A percentile compares a stretch with the other conserved stretches of the same genome.
phyloP scores from a whole-genome alignment of 2,797 vertebrate species.

The Sebastes nivosus region DNA sequence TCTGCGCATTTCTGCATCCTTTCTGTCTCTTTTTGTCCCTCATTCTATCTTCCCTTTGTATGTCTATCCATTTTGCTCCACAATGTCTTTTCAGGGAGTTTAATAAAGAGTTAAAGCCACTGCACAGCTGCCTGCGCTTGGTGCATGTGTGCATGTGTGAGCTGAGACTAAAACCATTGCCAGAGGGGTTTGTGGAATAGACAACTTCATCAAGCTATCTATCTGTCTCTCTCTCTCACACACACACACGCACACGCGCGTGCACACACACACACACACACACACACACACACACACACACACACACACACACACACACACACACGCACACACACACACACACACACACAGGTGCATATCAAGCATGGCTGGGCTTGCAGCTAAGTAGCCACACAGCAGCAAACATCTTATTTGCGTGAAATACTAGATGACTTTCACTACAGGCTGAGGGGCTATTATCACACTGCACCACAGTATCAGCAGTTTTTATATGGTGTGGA shows the following conservation, averaged over 20 bases:
- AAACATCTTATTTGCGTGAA: constrained; percentile 64
- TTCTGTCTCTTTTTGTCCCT: neutral
- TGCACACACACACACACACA: neutral
- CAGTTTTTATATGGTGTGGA: constrained; percentile 22
- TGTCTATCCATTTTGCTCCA: neutral
- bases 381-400: constrained; percentile 43
- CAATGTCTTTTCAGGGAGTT: constrained; percentile 1
- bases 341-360: constrained; percentile 49
- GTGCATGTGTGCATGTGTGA: neutral
- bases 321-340: constrained; percentile 3
- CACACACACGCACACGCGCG: neutral
- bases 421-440: constrained; percentile 49
- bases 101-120: neutral
- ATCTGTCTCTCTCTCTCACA: neutral
- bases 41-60: neutral
- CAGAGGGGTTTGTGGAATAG: constrained; percentile 25
- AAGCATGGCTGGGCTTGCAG: constrained; percentile 67
- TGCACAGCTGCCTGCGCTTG: neutral
- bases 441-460: constrained; percentile 24
- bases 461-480: constrained; percentile 21
- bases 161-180: neutral
- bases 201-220: neutral
- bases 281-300: neutral
- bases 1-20: neutral
- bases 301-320: constrained; percentile 8